Conservation (phyloP, 2,113 vertebrate species). For the Sigmodon hispidus region DNA sequence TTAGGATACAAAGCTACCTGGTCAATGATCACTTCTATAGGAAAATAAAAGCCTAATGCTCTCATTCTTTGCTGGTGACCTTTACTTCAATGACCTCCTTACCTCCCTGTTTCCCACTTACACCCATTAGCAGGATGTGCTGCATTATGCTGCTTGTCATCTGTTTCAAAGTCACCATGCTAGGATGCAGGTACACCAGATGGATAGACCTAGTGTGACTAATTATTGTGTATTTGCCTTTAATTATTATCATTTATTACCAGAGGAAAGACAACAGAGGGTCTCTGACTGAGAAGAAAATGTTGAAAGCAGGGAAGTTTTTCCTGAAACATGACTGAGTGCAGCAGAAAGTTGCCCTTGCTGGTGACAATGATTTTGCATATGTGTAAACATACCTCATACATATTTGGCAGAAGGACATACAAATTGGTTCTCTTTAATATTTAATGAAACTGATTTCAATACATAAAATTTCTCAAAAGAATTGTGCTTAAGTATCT, state of each 20-base stretch:
- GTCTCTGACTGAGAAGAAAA: slow-evolving; percentile 84
- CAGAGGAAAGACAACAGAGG: slow-evolving; percentile 91
- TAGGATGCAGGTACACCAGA: slow-evolving; percentile 92
- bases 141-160: slow-evolving; percentile 91
- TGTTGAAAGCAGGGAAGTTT: slow-evolving; percentile 82
- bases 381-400: no score
- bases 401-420: not conserved
- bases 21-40: slow-evolving; percentile 20
- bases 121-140: slow-evolving; percentile 87
- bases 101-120: slow-evolving; percentile 81
- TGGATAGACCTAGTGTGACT: slow-evolving; percentile 95
- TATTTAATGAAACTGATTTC: not conserved
- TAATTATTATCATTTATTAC: slow-evolving; percentile 97
- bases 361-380: not conserved
- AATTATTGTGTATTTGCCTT: slow-evolving; percentile 95
- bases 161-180: slow-evolving; percentile 89
- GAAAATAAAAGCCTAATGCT: slow-evolving; percentile 40
- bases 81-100: slow-evolving; percentile 80
- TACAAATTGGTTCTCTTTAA: not conserved
- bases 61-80: slow-evolving; percentile 61
- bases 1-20: slow-evolving; percentile 61
- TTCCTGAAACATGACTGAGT: not conserved
- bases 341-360: slow-evolving; percentile 73
- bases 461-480: not conserved
- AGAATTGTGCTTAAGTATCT: not conserved